Evolutionary conservation across 2,113 vertebrate species (phyloP), one percentile per base, ranked within the genome.

Genomic region (Lontra canadensis): DNA sequence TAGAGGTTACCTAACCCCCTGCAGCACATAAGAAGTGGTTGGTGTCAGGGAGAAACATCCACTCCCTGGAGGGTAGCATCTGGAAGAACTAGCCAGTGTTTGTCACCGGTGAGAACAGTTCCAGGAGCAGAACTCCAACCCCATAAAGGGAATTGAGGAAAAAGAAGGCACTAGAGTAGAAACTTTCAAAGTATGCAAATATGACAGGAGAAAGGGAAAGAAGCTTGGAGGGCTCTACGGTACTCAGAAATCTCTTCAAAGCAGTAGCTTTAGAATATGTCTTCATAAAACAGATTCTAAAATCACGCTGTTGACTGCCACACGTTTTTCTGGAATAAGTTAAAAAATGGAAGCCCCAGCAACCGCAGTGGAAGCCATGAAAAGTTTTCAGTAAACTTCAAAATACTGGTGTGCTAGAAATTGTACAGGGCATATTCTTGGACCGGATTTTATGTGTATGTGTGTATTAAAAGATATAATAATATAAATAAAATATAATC

Each of bases 21-120:
- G 29, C 3, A 92, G 11, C n/a, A 47, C 49, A 49, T 49, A 36
- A 57, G 57, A 14, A 90, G 26, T 6, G 31, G 20, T 39, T 31
- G 20, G 25, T 29, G 3, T 31, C 39, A 69, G 34, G 11, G 34
- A 67, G 9, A 26, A 76, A 9, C 15, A n/a, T 31, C 14, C 7
- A 18, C 57, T 76, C 7, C 1, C 49, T 29, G 26, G 7, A 34
- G 11, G 20, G 25, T 3, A 8, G n/a, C 67, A 78, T n/a, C 42
- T 26, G 17, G 47, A 82, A 63, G 65, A 61, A 39, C 8, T n/a
- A 17, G 23, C 2, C 57, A 55, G 31, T 14, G 7, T 49, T 78
- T 36, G 34, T 4, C 13, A 36, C 21, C 1, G 7, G 6, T 3
- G 1, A 34, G 39, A 14, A 73, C 0, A 10, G 25, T 42, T 44